A percentile compares a stretch with the other conserved stretches of the same genome.
Evolutionary conservation across 2,113 vertebrate species (phyloP).

Genomic region (Etheostoma spectabile): DNA sequence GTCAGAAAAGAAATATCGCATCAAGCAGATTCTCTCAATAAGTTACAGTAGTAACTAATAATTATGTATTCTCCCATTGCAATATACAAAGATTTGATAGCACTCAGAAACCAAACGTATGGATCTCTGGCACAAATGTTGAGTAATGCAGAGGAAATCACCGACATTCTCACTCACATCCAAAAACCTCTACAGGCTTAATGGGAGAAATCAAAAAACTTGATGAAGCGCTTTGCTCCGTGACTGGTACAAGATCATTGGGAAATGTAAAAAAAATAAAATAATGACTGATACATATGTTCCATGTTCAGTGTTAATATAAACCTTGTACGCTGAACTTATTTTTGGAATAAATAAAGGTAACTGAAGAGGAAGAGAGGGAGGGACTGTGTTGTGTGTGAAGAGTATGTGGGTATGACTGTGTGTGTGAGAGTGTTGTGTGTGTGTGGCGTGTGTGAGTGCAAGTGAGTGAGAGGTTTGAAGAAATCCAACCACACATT

Average conservation of each 20-base stretch:
- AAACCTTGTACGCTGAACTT: slow-evolving; percentile 40
- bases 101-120: not conserved
- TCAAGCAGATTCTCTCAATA: too few relatives aligned
- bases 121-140: slow-evolving; percentile 19
- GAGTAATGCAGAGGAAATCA: slow-evolving; percentile 49
- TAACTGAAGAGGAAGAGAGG: slow-evolving; percentile 32
- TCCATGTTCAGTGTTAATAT: slow-evolving; percentile 57
- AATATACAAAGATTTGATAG: not conserved
- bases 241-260: slow-evolving; percentile 50
- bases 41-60: too few relatives aligned
- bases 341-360: slow-evolving; percentile 59
- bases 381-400: too few relatives aligned
- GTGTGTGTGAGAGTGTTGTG: slow-evolving; percentile 23
- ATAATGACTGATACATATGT: slow-evolving; percentile 40
- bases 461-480: not conserved
- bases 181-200: slow-evolving; percentile 46
- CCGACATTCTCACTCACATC: slow-evolving; percentile 31
- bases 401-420: too few relatives aligned
- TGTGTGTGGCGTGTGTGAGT: slow-evolving; percentile 14
- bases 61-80: too few relatives aligned
- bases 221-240: slow-evolving; percentile 61
- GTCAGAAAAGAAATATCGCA: too few relatives aligned
- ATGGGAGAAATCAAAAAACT: slow-evolving; percentile 59
- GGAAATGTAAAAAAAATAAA: slow-evolving; percentile 22
- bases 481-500: slow-evolving; percentile 81